Percentiles rank a stretch among this genome's conserved stretches.
These are phyloP conservation scores for Cylas formicarius DNA, from an alignment of 1,140 invertebrate species.

Conservation along the genomic window DNA sequence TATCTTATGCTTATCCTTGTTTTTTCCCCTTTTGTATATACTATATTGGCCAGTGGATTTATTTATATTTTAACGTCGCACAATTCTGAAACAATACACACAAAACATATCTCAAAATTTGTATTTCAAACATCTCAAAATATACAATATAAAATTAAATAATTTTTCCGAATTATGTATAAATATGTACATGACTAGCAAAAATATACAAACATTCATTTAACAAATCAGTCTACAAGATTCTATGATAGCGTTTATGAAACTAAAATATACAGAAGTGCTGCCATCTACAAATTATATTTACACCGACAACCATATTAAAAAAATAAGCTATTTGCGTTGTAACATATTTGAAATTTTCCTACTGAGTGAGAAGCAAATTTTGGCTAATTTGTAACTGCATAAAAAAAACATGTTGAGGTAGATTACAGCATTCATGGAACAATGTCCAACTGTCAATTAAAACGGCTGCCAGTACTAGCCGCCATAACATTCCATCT, in stretches of 20 bases:
- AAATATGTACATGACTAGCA: conserved; percentile 26
- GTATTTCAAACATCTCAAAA: conserved; percentile 2
- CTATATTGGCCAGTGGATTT: no score
- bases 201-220: conserved; percentile 23
- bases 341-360: no score
- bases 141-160: conserved; percentile 19
- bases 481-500: background rate
- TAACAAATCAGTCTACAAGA: conserved; percentile 12
- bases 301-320: conserved; percentile 1
- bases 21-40: no score
- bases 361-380: no score
- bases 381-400: background rate
- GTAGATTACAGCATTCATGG: background rate
- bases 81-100: no score
- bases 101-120: conserved; percentile 3
- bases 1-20: no score
- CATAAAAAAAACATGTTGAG: background rate
- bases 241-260: background rate
- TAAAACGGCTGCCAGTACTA: background rate
- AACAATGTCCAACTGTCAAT: background rate
- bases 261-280: background rate
- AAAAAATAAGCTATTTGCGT: background rate
- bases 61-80: no score
- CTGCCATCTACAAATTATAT: background rate
- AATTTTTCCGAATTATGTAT: conserved; percentile 8